phyloP scores from a whole-genome alignment of 2,888 invertebrate genomes.

The Nemotelus pantherinus region DNA sequence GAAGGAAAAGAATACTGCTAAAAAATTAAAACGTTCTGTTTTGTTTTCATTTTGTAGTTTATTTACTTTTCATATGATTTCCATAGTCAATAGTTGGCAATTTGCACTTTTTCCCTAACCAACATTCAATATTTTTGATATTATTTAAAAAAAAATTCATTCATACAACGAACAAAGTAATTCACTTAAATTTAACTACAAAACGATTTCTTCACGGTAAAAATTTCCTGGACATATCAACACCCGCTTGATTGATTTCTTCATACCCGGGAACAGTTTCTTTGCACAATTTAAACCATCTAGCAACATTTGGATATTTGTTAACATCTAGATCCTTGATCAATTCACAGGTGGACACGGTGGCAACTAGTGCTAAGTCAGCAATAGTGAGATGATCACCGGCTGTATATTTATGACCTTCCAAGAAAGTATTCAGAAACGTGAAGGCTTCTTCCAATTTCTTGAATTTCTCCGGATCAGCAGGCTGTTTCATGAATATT shows the following conservation, averaged over 20 bases:
- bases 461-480: slow-evolving; percentile 74
- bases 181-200: too few relatives aligned
- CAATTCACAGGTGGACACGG: slow-evolving; percentile 74
- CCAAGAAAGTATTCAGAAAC: slow-evolving; percentile 77
- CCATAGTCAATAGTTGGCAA: too few relatives aligned
- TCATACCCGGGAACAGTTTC: slow-evolving; percentile 70
- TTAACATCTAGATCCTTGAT: slow-evolving; percentile 74
- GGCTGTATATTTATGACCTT: slow-evolving; percentile 75
- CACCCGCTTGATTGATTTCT: slow-evolving; percentile 68
- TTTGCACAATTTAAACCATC: slow-evolving; percentile 72
- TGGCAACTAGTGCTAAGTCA: slow-evolving; percentile 75
- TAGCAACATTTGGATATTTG: slow-evolving; percentile 74
- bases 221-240: slow-evolving; percentile 67
- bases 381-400: slow-evolving; percentile 81
- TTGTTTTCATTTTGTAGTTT: too few relatives aligned
- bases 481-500: slow-evolving; percentile 70
- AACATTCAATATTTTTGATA: too few relatives aligned
- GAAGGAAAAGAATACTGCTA: too few relatives aligned
- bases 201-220: background rate
- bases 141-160: too few relatives aligned
- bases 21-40: too few relatives aligned
- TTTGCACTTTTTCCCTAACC: too few relatives aligned
- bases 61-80: too few relatives aligned
- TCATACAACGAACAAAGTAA: too few relatives aligned
- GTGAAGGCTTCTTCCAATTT: slow-evolving; percentile 75